Percentiles rank a stretch among this genome's conserved stretches.
Evolutionary conservation across 2,797 vertebrate species (phyloP).

Genomic region (Sylvia borin): DNA sequence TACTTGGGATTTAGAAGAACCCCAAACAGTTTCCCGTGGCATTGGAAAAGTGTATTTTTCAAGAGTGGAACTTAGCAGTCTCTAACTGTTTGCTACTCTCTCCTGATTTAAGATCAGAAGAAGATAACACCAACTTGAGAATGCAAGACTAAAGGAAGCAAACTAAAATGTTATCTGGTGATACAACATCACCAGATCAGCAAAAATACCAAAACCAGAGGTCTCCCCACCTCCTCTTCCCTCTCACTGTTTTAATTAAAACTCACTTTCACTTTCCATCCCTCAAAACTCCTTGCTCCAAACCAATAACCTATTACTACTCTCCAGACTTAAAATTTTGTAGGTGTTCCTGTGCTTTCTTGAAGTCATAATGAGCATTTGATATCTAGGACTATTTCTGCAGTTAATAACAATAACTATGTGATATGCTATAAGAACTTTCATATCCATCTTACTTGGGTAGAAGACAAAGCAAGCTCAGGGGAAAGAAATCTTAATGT

Average conservation of each 20-base stretch:
- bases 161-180: neutral
- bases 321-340: neutral
- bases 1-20: neutral
- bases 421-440: neutral
- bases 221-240: too few species aligned
- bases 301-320: neutral
- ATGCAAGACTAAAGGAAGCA: neutral
- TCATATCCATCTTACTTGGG: conserved; percentile 15
- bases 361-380: neutral
- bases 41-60: neutral
- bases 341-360: neutral
- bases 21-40: rapidly evolving
- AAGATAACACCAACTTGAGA: neutral
- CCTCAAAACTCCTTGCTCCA: neutral
- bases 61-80: neutral
- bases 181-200: neutral
- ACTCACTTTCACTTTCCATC: neutral
- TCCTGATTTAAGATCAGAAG: neutral
- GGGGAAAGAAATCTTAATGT: neutral
- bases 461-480: conserved; percentile 34
- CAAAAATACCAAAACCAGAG: neutral
- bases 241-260: neutral
- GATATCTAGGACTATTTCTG: neutral
- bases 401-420: neutral
- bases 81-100: neutral